A percentile compares a stretch with the other conserved stretches of the same genome.
phyloP scores from a whole-genome alignment of 2,888 invertebrate genomes.

The Drosophila pseudotalamancana region DNA sequence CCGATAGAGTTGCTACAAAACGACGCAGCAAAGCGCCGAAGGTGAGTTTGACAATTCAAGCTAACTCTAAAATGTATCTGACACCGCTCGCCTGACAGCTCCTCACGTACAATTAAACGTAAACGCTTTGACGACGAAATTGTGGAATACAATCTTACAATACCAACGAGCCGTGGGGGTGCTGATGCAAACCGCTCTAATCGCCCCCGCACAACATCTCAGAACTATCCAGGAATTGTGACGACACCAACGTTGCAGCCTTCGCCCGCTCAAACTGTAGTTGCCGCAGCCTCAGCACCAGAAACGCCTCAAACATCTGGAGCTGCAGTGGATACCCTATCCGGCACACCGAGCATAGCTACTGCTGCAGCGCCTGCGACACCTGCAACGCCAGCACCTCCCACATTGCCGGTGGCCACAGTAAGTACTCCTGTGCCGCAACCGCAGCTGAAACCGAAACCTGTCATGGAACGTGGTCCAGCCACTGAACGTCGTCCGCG shows the following conservation, averaged over 20 bases:
- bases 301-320: slow-evolving; percentile 33
- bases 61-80: slow-evolving; percentile 4
- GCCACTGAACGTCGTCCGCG: slow-evolving; percentile 64
- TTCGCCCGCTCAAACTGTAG: slow-evolving; percentile 16
- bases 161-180: slow-evolving; percentile 84
- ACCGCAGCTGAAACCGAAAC: slow-evolving; percentile 36
- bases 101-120: slow-evolving; percentile 96
- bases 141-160: slow-evolving; percentile 94
- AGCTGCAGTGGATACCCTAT: slow-evolving; percentile 15
- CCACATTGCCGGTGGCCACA: slow-evolving; percentile 30
- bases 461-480: slow-evolving; percentile 60
- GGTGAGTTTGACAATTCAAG: slow-evolving; percentile 62
- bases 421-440: slow-evolving; percentile 24
- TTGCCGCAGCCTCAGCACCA: slow-evolving; percentile 6
- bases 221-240: slow-evolving; percentile 80
- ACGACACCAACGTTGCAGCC: slow-evolving; percentile 44
- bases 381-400: slow-evolving; percentile 33
- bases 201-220: slow-evolving; percentile 85
- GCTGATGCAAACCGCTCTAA: slow-evolving; percentile 74
- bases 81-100: slow-evolving; percentile 85
- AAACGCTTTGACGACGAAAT: slow-evolving; percentile 98
- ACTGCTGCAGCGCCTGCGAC: slow-evolving; percentile 32
- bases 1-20: slow-evolving; percentile 80
- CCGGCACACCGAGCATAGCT: slow-evolving; percentile 23
- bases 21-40: slow-evolving; percentile 82